phyloP scores from a whole-genome alignment of 2,888 invertebrate species.

The Villa cingulata region DNA sequence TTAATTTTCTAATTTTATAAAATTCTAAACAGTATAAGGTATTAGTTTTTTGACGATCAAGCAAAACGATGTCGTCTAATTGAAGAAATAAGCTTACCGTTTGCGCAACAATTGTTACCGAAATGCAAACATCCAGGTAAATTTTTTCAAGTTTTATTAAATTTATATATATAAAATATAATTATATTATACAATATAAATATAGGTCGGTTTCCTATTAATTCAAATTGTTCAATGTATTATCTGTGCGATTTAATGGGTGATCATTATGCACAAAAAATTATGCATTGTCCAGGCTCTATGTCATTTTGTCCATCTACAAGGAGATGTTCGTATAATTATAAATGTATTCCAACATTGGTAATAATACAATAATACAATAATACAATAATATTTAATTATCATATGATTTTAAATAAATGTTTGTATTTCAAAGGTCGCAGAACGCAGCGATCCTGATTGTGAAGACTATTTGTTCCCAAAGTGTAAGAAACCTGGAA shows the following conservation, averaged over 20 bases:
- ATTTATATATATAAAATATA: too few species aligned
- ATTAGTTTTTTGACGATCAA: background rate
- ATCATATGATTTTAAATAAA: too few species aligned
- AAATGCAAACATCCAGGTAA: slow-evolving; percentile 1
- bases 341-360: slow-evolving; percentile 24
- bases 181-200: background rate
- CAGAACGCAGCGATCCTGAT: slow-evolving; percentile 19
- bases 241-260: slow-evolving; percentile 26
- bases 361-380: slow-evolving; percentile 5
- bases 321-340: slow-evolving; percentile 25
- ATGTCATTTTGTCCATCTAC: slow-evolving; percentile 25
- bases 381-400: too few species aligned
- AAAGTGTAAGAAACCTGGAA: slow-evolving; percentile 28
- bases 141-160: background rate
- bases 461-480: slow-evolving; percentile 28
- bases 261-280: slow-evolving; percentile 19
- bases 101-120: background rate
- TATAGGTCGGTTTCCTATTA: slow-evolving; percentile 31
- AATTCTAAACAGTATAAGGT: background rate
- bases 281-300: slow-evolving; percentile 27
- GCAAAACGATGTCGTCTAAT: background rate
- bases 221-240: slow-evolving; percentile 27
- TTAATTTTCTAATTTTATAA: background rate
- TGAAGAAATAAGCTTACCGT: background rate
- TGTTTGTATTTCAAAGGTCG: too few species aligned